Percentiles rank a stretch among this genome's conserved stretches.
Evolutionary conservation across 2,888 invertebrate species (phyloP).

Genomic region (Nemurella pictetii): DNA sequence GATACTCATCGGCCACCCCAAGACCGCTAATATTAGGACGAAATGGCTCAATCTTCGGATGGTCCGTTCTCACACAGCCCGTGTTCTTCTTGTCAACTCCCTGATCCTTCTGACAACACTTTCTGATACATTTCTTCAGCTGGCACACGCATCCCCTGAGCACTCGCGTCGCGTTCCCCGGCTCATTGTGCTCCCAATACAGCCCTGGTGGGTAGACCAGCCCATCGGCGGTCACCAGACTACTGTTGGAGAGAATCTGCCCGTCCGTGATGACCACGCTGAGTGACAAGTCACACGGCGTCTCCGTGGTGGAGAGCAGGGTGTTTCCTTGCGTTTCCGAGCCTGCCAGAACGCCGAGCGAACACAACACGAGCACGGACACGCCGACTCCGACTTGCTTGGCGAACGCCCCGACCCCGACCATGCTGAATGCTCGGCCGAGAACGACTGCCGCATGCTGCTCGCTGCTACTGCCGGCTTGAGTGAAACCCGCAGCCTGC

Average conservation of each 20-base stretch:
- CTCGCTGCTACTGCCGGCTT: not conserved
- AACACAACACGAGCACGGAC: not conserved
- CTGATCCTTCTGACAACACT: slow-evolving; percentile 49
- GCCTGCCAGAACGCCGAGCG: too few species aligned
- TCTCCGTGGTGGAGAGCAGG: not conserved
- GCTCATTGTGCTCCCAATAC: slow-evolving; percentile 18
- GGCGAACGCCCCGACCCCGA: too few species aligned
- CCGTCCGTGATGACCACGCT: slow-evolving; percentile 1
- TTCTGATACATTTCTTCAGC: slow-evolving; percentile 50
- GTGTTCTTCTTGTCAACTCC: not conserved
- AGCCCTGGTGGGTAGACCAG: slow-evolving; percentile 26
- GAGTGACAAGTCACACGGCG: not conserved
- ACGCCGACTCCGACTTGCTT: not conserved
- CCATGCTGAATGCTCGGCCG: not conserved
- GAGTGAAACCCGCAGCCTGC: not conserved
- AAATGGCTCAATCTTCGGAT: not conserved
- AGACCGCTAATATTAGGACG: not conserved
- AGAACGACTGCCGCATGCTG: not conserved
- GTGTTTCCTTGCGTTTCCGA: too few species aligned
- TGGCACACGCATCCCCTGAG: slow-evolving; percentile 51
- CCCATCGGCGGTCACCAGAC: not conserved
- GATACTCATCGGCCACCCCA: not conserved
- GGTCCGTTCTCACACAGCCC: not conserved
- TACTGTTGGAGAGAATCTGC: not conserved
- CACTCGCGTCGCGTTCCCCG: not conserved